Conservation (phyloP, 30 jellyfish, hydroid and myxozoan species). For the Turritopsis rubra region DNA sequence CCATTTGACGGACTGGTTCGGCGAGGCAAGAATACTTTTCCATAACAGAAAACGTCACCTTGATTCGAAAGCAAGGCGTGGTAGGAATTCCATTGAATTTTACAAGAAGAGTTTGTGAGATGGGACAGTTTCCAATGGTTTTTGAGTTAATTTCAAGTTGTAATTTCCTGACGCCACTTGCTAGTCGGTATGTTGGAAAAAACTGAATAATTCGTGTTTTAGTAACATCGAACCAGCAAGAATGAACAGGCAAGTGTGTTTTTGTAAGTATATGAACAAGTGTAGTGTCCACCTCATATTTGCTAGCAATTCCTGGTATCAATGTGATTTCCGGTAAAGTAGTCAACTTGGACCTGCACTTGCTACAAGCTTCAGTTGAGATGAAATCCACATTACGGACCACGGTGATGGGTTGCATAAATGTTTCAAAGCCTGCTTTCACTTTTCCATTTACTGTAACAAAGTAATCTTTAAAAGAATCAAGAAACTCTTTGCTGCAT, state of each 20-base stretch:
- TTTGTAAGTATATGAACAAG: not conserved
- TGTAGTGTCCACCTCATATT: not conserved
- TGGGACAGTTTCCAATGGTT: not conserved
- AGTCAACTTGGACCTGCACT: not conserved
- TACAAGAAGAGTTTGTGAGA: not conserved
- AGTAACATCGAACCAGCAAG: not conserved
- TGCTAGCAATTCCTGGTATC: not conserved
- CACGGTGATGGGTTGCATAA: not conserved
- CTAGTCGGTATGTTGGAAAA: not conserved
- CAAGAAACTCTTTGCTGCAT: not conserved
- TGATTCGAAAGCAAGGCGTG: not conserved
- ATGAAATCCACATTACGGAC: not conserved
- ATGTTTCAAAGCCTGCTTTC: not conserved
- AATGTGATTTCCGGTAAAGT: slow-evolving; percentile 6
- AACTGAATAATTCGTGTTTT: not conserved
- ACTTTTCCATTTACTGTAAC: not conserved
- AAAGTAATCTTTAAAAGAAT: not conserved
- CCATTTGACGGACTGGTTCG: slow-evolving; percentile 17
- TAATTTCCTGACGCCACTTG: not conserved
- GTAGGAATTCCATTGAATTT: not conserved
- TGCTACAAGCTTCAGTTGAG: not conserved
- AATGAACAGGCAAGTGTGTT: not conserved
- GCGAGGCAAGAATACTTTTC: not conserved
- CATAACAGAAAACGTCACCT: not conserved
- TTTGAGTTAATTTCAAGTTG: not conserved